Conservation (phyloP, 2,797 vertebrate genomes). For the Enteromius unitaeniatus region DNA sequence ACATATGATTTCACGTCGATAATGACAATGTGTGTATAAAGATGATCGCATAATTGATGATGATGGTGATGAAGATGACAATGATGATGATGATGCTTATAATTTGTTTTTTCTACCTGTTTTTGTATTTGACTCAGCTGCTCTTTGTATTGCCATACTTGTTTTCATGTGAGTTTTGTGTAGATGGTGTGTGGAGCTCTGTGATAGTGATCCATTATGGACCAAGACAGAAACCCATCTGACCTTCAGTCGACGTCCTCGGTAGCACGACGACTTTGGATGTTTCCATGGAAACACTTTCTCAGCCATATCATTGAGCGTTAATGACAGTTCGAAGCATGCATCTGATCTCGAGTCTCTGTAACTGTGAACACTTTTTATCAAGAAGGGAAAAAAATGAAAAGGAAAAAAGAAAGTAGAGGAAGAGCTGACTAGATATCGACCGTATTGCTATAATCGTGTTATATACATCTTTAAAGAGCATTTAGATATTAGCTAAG, state of each 20-base stretch:
- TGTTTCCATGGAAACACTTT: conserved; percentile 39
- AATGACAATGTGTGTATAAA: conserved; percentile 60
- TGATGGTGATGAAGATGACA: conserved; percentile 36
- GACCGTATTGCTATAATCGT: neutral
- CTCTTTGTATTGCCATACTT: conserved; percentile 61
- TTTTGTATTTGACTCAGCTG: conserved; percentile 61
- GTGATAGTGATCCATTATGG: conserved; percentile 62
- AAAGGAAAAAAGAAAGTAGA: conserved; percentile 31
- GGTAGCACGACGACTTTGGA: conserved; percentile 1
- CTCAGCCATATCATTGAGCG: conserved; percentile 28
- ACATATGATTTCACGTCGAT: conserved; percentile 67
- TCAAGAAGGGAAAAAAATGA: conserved; percentile 1
- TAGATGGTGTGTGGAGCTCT: conserved; percentile 67
- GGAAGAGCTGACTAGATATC: conserved; percentile 25
- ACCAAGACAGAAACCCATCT: conserved; percentile 46
- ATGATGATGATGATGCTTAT: conserved; percentile 53
- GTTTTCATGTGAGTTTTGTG: conserved; percentile 55
- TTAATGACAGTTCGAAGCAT: conserved; percentile 47
- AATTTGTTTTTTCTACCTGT: conserved; percentile 53
- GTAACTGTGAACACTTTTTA: conserved; percentile 48
- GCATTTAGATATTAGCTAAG: conserved; percentile 23
- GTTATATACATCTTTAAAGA: neutral
- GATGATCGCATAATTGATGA: conserved; percentile 56
- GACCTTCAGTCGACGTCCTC: conserved; percentile 32
- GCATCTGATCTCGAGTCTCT: conserved; percentile 45